Evolutionary conservation across 2,888 invertebrate species (phyloP).

Genomic region (Diarsia brunnea): DNA sequence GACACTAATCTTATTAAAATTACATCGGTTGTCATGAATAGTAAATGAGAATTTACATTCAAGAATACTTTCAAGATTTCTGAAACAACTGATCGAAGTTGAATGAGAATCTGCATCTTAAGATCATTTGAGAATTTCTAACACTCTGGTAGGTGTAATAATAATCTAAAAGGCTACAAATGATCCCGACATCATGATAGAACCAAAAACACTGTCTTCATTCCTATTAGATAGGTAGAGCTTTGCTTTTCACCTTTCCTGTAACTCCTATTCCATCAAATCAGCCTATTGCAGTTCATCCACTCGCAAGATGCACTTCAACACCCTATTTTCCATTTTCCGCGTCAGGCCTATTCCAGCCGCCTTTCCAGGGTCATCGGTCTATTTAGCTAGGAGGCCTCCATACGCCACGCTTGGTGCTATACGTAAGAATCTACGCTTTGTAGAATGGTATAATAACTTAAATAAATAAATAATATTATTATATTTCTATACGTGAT

Average conservation of each 20-base stretch:
- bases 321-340: background rate
- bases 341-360: background rate
- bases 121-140: background rate
- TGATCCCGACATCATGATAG: background rate
- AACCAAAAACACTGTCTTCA: background rate
- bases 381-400: background rate
- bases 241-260: background rate
- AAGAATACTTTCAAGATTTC: background rate
- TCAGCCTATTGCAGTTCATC: background rate
- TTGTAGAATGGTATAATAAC: background rate
- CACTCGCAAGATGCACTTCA: background rate
- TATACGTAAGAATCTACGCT: background rate
- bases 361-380: background rate
- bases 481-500: too few species aligned
- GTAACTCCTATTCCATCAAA: background rate
- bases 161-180: background rate
- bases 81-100: background rate
- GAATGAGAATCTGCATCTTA: background rate
- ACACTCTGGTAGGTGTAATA: too few species aligned
- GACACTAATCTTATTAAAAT: background rate
- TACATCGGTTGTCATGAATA: background rate
- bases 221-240: background rate
- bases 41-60: background rate
- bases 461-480: too few species aligned
- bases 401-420: background rate